Base-by-base conservation (phyloP, 2,797 vertebrate species). In the Spinus pinus region DNA sequence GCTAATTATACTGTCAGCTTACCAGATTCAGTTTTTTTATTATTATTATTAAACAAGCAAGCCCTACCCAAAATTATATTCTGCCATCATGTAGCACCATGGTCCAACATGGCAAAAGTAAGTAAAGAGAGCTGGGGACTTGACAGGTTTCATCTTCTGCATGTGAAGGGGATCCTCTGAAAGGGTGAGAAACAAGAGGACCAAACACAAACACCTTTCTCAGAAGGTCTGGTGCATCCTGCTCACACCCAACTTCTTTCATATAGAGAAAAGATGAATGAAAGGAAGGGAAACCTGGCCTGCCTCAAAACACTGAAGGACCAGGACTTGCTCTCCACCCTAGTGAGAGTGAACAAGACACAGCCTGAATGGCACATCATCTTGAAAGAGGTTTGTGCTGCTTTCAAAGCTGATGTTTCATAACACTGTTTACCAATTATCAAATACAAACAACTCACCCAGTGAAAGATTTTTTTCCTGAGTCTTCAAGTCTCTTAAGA, bases 401-500 rank as follows among this genome's bases (percentile, higher is more conserved):
- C 37, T 91, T 94, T 89, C 80, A 93, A 79, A 93, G 49, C 12
- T 85, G 31, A 19, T 33, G 13, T 78, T 96, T 90, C 66, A 31
- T 88, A 81, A 78, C 18, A 39, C 75, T 50, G 41, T 75, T 89
- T 72, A 69, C 50, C 58, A 90, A 72, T 81, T 87, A 95, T 42
- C 53, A 78, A 93, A 91, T 33, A 51, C 42, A 88, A 78, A 79
- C 69, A 82, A 60, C 54, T 81, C 47, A 51, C 35, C 18, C 23
- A 69, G 9, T 21, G 28, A 83, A 75, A 86, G 31, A 37, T 22
- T 83, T 67, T 77, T 70, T 60, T 62, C 58, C 82, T 3, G 14
- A 79, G 44, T 30, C 66, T 91, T 86, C 70, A 79, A 64, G 51
- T 79, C 49, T 81, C 73, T 79, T 25, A 37, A 57, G 12, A 3